Conservation (phyloP, 53 echinoderm and acorn worm species). For the Hippasteria phrygiana region DNA sequence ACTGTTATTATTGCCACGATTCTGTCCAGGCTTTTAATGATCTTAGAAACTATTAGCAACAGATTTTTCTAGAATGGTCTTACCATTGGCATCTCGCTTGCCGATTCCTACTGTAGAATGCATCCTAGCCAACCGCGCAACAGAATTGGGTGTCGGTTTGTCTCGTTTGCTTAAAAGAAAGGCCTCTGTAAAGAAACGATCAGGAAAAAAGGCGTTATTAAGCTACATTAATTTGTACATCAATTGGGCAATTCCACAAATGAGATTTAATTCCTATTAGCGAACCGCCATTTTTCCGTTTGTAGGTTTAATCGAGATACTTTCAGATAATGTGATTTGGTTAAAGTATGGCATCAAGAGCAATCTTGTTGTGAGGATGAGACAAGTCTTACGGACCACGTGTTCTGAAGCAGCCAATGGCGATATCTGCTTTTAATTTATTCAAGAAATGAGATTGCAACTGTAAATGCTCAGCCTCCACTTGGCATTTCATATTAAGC, state of each 20-base stretch:
- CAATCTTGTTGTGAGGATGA: not conserved
- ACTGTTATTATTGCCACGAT: no score
- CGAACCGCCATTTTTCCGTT: not conserved
- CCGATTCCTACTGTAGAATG: conserved; percentile 57
- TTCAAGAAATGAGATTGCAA: not conserved
- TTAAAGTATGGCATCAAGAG: no score
- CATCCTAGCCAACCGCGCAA: conserved; percentile 52
- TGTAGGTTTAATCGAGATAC: not conserved
- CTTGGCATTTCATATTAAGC: no score
- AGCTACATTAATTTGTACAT: not conserved
- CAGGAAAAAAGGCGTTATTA: not conserved
- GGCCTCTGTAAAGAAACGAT: conserved; percentile 20
- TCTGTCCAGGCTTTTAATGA: no score
- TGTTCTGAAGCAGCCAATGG: not conserved
- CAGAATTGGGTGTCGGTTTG: conserved; percentile 51
- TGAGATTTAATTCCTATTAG: not conserved
- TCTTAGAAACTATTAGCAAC: no score
- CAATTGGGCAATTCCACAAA: not conserved
- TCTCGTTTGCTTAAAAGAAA: conserved; percentile 62
- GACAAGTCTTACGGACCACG: not conserved
- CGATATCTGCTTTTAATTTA: not conserved
- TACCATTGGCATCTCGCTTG: conserved; percentile 45
- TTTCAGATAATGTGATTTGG: not conserved
- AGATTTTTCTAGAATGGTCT: not conserved
- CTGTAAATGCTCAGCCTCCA: no score